Evolutionary conservation across 2,888 invertebrate species (phyloP).

Genomic region (Lithophane ornitopus): DNA sequence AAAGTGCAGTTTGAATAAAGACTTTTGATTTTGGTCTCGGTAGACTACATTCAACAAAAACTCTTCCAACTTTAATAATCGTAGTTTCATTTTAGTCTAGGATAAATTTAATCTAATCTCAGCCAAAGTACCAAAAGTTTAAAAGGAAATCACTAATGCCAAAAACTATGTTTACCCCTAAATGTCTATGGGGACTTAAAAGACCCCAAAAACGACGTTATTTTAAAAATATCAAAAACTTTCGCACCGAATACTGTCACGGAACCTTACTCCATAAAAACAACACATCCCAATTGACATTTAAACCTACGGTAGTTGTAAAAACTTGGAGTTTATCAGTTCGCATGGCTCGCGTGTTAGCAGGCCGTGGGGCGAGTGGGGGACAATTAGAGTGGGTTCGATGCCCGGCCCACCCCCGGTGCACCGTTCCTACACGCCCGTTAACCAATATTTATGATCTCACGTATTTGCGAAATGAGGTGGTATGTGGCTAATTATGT

Average conservation of each 20-base stretch:
- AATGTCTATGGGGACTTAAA: background rate
- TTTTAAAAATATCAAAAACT: background rate
- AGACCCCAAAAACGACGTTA: background rate
- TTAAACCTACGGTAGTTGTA: conserved; percentile 52
- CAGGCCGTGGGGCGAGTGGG: conserved; percentile 55
- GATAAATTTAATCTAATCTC: background rate
- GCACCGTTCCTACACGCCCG: conserved; percentile 58
- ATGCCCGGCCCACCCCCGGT: conserved; percentile 56
- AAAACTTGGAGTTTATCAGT: conserved; percentile 47
- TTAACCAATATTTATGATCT: conserved; percentile 58
- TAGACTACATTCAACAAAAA: background rate
- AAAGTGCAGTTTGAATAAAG: no score
- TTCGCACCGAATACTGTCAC: conserved; percentile 3
- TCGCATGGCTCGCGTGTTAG: conserved; percentile 54
- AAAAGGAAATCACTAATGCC: background rate
- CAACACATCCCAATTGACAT: conserved; percentile 53
- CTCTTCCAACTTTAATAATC: background rate
- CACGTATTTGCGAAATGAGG: conserved; percentile 54
- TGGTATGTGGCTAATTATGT: conserved; percentile 40
- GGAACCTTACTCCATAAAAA: background rate
- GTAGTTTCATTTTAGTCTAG: background rate
- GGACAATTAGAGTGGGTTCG: conserved; percentile 63
- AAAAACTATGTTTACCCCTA: no score
- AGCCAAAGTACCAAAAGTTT: background rate
- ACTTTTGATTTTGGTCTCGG: no score